Percentiles rank a stretch among this genome's conserved stretches.
Evolutionary conservation across 2,797 vertebrate genomes (phyloP).

Genomic region (Botia almorhae): DNA sequence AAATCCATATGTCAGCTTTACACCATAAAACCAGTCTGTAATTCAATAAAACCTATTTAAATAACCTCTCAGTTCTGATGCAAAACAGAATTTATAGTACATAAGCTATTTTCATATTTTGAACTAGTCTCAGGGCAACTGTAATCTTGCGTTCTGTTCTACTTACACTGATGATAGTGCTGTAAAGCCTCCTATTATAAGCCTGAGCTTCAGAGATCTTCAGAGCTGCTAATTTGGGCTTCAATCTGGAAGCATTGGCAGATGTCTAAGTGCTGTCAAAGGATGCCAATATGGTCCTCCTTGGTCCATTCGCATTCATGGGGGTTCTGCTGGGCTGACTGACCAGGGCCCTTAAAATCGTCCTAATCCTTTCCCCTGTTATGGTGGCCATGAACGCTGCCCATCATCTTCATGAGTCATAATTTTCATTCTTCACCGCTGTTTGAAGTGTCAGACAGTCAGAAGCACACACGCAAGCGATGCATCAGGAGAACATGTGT

Average conservation of each 20-base stretch:
- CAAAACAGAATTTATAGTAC: neutral
- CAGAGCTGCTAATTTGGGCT: slow-evolving; percentile 12
- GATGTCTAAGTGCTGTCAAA: neutral
- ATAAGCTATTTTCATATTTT: too few species aligned
- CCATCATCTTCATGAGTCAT: slow-evolving; percentile 27
- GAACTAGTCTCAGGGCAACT: neutral
- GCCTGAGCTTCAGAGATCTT: slow-evolving; percentile 7
- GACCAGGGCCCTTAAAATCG: too few species aligned
- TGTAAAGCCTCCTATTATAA: neutral
- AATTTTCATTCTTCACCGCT: neutral
- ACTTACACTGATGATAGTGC: neutral
- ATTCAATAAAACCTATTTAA: slow-evolving; percentile 12
- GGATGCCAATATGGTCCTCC: too few species aligned
- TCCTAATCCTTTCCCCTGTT: too few species aligned
- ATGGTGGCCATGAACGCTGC: neutral
- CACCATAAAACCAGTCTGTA: neutral
- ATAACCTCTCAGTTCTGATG: neutral
- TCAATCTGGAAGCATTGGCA: neutral
- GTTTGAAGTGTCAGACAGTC: slow-evolving; percentile 23
- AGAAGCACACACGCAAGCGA: neutral
- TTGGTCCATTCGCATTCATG: too few species aligned
- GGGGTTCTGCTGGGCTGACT: too few species aligned
- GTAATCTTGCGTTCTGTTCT: slow-evolving; percentile 8
- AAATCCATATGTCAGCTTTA: neutral
- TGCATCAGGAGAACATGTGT: slow-evolving; percentile 9